A percentile compares a stretch with the other conserved stretches of the same genome.
These are phyloP conservation scores for Antheraea assamensis DNA, from an alignment of 2,888 invertebrate species.

Conservation along the genomic window DNA sequence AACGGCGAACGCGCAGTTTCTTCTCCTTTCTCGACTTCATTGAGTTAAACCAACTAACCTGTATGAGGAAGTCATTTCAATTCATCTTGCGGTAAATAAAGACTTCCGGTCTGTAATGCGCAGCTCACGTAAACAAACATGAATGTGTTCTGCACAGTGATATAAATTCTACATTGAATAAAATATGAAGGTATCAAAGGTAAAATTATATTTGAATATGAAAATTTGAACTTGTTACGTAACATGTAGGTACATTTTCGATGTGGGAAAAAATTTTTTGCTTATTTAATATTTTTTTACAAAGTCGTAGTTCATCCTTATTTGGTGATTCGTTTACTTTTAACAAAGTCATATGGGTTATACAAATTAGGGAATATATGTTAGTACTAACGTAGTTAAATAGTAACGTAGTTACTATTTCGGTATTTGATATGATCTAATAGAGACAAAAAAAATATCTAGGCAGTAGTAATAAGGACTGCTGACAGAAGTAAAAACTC, in stretches of 20 bases:
- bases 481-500: too few relatives aligned
- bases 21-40: slow-evolving; percentile 28
- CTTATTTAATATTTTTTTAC: not conserved
- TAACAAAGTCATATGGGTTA: not conserved
- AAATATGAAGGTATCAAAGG: not conserved
- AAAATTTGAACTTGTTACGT: too few relatives aligned
- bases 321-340: not conserved
- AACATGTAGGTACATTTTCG: not conserved
- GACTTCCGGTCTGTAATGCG: slow-evolving; percentile 5
- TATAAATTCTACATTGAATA: not conserved
- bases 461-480: too few relatives aligned
- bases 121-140: slow-evolving; percentile 13
- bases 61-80: slow-evolving; percentile 14
- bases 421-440: too few relatives aligned
- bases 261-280: not conserved
- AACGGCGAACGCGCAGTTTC: slow-evolving; percentile 51
- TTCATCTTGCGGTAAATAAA: slow-evolving; percentile 7
- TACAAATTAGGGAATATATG: too few relatives aligned
- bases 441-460: too few relatives aligned
- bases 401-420: too few relatives aligned
- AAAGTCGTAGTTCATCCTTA: not conserved
- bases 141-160: not conserved
- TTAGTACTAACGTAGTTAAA: too few relatives aligned
- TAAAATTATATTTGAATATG: not conserved
- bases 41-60: slow-evolving; percentile 13